Percentiles rank a stretch among this genome's conserved stretches.
These are phyloP conservation scores for Meriones psammophilus DNA, from an alignment of 2,797 vertebrate species.

Conservation along the genomic window DNA sequence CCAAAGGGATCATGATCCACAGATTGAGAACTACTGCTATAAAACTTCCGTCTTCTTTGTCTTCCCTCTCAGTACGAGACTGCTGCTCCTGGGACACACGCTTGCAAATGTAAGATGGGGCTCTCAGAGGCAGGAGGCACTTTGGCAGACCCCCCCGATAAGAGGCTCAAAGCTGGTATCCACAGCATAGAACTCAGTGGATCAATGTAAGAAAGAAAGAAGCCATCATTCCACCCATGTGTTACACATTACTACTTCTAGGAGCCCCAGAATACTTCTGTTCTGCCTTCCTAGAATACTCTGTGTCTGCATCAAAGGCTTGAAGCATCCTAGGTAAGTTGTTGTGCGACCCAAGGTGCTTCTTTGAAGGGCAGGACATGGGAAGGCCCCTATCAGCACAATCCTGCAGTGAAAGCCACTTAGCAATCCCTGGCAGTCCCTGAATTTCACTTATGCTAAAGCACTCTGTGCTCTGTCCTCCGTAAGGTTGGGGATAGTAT, in stretches of 20 bases:
- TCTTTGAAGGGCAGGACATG: not conserved
- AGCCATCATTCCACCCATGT: not conserved
- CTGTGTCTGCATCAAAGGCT: not conserved
- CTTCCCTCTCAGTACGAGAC: accelerated
- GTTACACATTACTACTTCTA: not conserved
- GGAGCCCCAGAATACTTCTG: not conserved
- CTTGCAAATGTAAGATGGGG: accelerated
- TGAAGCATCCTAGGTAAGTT: accelerated
- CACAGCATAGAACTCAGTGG: not conserved
- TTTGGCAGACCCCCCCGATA: too few relatives aligned
- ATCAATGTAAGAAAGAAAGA: not conserved
- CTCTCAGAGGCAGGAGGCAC: not conserved
- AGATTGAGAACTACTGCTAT: not conserved
- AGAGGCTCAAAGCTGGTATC: not conserved
- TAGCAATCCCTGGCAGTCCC: not conserved
- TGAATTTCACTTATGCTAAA: not conserved
- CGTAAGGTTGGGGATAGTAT: not conserved
- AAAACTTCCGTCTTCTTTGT: not conserved
- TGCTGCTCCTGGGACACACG: accelerated
- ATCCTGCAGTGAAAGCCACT: accelerated
- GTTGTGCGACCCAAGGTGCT: not conserved
- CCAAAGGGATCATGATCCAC: not conserved
- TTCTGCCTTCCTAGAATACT: too few relatives aligned
- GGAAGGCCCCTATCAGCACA: accelerated
- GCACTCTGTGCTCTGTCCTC: not conserved